phyloP scores from a whole-genome alignment of 2,797 vertebrate genomes.

The Dicrostonyx torquatus region DNA sequence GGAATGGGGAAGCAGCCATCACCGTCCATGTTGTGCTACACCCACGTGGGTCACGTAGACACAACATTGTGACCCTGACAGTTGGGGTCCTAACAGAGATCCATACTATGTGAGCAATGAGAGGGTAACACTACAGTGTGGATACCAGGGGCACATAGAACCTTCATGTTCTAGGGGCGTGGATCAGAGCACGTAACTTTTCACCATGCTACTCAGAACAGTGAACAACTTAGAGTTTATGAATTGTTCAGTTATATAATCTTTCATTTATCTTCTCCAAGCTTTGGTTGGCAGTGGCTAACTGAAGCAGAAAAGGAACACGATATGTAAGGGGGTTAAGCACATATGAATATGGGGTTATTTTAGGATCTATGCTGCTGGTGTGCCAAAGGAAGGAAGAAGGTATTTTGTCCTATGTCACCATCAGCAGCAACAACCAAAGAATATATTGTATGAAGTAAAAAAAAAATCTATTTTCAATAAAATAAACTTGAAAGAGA shows the following conservation, averaged over 20 bases:
- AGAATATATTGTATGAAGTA: not conserved
- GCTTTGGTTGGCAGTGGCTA: not conserved
- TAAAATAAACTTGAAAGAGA: not conserved
- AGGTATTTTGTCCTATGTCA: not conserved
- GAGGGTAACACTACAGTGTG: not conserved
- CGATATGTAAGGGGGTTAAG: too few species aligned
- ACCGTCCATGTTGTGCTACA: too few species aligned
- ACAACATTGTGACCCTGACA: not conserved
- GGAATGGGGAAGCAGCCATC: not conserved
- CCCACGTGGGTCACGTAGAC: not conserved
- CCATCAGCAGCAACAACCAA: not conserved
- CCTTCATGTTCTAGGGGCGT: too few species aligned
- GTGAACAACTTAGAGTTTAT: not conserved
- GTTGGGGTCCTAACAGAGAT: not conserved
- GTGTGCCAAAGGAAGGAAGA: not conserved
- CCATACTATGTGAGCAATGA: not conserved
- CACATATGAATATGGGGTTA: not conserved
- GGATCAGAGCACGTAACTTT: not conserved
- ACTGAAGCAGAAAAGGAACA: not conserved
- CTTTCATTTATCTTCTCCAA: not conserved
- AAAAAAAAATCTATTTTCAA: not conserved
- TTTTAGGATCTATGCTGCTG: not conserved
- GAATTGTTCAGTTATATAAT: not conserved
- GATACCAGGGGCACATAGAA: not conserved
- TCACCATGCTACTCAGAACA: not conserved